Base-by-base conservation (phyloP, 2,113 vertebrate species). In the Antechinus flavipes region DNA sequence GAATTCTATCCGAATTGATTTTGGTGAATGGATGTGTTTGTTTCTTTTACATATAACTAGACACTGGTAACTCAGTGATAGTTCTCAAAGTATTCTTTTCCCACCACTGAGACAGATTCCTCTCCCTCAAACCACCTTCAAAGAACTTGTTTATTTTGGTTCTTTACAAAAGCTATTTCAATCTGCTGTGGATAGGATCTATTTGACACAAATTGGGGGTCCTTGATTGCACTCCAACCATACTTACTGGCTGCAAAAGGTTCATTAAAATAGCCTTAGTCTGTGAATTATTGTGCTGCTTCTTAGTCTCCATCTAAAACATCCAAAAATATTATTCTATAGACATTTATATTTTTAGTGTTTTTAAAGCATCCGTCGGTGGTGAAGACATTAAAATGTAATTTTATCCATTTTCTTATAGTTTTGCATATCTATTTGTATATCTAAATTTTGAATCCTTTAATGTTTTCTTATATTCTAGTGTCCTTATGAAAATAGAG, bases 311-410 rank as follows among this genome's bases (percentile, higher is more conserved):
- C n/a, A 95, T 89, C 54, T 89, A 55, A 93, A 3, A 90, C 54
- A 95, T 96, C 2, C 30, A n/a, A 96, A 76, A 68, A 94, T 91
- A 94, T 94, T 94, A 95, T 91, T 91, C 91, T 93, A 93, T 93
- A 12, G 24, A 27, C 93, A 54, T 91, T 97, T 96, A 93, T 68
- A 26, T 27, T 46, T 89, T 90, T 91, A 76, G 7, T 22, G 76
- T 2, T 55, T 92, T 93, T 89, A 96, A 97, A 47, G 6, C 42
- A 55, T 55, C 12, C 90, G 42, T 61, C 19, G 52, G 2, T 22
- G 47, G 53, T 90, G 30, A 58, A 55, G 54, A 54, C 9, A n/a
- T 96, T 96, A 91, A 68, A 0, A 0, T 90, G 56, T 89, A 0
- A 50, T 22, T 91, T 25, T 0, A 0, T 94, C 96, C 96, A 91